Base-by-base conservation (phyloP, 2,113 vertebrate genomes). In the Nymphicus hollandicus region DNA sequence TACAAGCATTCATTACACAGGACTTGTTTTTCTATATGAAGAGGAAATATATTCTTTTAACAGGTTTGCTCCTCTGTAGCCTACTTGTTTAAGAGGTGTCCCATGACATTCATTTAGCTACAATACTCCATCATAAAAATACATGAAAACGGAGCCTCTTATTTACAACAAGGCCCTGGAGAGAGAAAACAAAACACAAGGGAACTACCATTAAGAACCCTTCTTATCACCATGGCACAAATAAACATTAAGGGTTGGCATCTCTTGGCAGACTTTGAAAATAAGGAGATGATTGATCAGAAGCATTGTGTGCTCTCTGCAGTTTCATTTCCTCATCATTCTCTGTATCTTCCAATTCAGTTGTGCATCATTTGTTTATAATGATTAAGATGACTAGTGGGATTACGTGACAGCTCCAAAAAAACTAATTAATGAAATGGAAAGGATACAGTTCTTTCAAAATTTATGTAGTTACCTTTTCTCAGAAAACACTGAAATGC, bases 91-190 rank as follows among this genome's bases (percentile, higher is more conserved):
- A 94, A 97, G 89, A 93, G 64, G 11, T 65, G 85, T 97, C 96
- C 96, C 96, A 88, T 74, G 97, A 78, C 94, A 97, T 97, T 97
- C 87, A 94, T 97, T 98, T 96, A 97, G 94, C 65, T 91, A 82
- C 96, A 98, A 95, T 73, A 94, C 91, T 95, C 93, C 76, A 90
- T 94, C 93, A 94, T 96, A 97, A 96, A 97, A 95, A 96, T 41
- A 78, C 96, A 89, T 96, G 96, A 97, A 98, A 98, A 97, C n/a
- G 41, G 64, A 96, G 76, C 55, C 91, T 97, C 93, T 98, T 95
- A 91, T 89, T 96, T 97, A 94, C 82, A 97, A 97, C 5, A 14
- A 95, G 95, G 53, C 95, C 93, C 96, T 82, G 53, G 97, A 97
- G 96, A 97, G 73, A 91, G 92, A 97, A 97, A 97, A 93, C 31